Evolutionary conservation across 2,113 vertebrate species (phyloP).

Genomic region (Laterallus jamaicensis): DNA sequence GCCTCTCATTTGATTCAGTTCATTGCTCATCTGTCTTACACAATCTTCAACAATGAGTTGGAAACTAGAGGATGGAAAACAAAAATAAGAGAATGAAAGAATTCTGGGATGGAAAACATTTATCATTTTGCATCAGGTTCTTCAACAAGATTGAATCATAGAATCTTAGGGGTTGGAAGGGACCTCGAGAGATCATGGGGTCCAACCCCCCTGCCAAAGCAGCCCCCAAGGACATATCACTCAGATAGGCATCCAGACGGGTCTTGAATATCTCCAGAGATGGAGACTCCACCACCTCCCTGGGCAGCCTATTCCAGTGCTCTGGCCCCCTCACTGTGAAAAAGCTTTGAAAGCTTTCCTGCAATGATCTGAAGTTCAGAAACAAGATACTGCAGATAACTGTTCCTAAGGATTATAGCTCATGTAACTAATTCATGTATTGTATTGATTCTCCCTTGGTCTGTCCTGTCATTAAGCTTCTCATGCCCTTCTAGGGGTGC

Average conservation of each 20-base stretch:
- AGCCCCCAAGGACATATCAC: too few species aligned
- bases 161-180: too few species aligned
- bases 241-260: too few species aligned
- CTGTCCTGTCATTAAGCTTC: background rate
- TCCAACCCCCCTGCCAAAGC: too few species aligned
- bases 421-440: background rate
- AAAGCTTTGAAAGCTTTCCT: background rate
- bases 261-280: too few species aligned
- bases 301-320: too few species aligned
- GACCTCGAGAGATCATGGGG: too few species aligned
- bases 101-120: background rate
- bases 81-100: background rate
- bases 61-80: conserved; percentile 76
- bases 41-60: conserved; percentile 91
- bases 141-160: background rate
- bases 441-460: background rate
- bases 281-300: too few species aligned
- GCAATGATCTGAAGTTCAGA: background rate
- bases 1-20: conserved; percentile 90
- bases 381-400: background rate
- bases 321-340: too few species aligned
- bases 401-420: background rate
- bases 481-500: background rate
- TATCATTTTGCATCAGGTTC: background rate
- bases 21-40: conserved; percentile 92